phyloP scores from a whole-genome alignment of 2,113 vertebrate species.

The Cichladusa arquata region DNA sequence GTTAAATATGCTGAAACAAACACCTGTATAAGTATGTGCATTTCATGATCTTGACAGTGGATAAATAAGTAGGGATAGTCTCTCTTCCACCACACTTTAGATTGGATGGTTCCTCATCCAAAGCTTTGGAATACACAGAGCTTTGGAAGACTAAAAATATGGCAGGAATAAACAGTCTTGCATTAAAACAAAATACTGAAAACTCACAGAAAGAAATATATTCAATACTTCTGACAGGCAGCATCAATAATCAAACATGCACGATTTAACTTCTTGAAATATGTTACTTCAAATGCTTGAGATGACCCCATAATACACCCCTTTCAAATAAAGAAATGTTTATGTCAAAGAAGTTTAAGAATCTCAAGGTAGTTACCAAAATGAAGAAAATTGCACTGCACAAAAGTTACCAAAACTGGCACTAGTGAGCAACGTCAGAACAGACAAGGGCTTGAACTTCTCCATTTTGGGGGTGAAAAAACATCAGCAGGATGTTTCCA shows the following conservation, averaged over 20 bases:
- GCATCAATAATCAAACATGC: not conserved
- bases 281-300: not conserved
- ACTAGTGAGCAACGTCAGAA: not conserved
- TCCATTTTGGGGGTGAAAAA: not conserved
- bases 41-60: not conserved
- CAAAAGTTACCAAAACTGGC: not conserved
- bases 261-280: not conserved
- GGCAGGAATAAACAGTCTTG: not conserved
- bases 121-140: not conserved
- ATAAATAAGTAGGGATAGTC: not conserved
- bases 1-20: not conserved
- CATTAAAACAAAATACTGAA: not conserved
- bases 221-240: not conserved
- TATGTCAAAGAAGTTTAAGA: not conserved
- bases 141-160: not conserved
- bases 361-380: not conserved
- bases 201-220: not conserved
- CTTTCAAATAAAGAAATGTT: not conserved
- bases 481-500: not conserved
- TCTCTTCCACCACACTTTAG: not conserved
- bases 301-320: accelerated
- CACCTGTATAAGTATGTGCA: not conserved
- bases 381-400: not conserved
- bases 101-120: not conserved
- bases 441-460: not conserved